Evolutionary conservation across 2,888 invertebrate genomes (phyloP), one percentile per base, ranked within the genome.

Genomic region (Lasius platythorax): DNA sequence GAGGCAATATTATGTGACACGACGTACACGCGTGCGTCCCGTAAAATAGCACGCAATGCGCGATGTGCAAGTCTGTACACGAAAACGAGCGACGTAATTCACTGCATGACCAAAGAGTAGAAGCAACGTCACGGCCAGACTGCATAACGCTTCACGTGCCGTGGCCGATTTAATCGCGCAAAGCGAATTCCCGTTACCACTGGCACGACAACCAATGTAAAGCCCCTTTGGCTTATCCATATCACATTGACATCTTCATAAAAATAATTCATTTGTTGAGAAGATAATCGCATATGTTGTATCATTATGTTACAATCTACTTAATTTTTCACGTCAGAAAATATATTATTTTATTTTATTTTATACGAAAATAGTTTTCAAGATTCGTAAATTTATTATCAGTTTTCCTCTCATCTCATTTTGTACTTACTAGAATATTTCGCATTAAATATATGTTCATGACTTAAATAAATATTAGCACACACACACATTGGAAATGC

Each of bases 1-100:
- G 87, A 85, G 83, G 85, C 88, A 91, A 91, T 91, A 90, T 91
- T 91, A 91, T 91, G 87, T 87, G 89, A 89, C 87, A 86, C 84
- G 67, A 76, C 81, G 85, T 88, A 85, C 70, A 73, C 85, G 86
- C 83, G 82, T 83, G 82, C 82, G 74, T 56, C 84, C 53, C 66
- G 74, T 82, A 88, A 87, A 89, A 89, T 75, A 67, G 82, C 81
- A 75, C 66, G 89, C 75, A 74, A 81, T 37, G 76, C 40, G 72
- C 68, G 56, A 72, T 40, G 78, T 76, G 74, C 79, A 18, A 72
- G 79, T 74, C 79, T 28, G 74, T 46, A 50, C 67, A 37, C 73
- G 84, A 73, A 82, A 84, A 83, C 81, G 66, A 46, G 50, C 56
- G 76, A 56, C 66, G 66, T 76, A 66, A 82, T 76, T 76, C 46